Percentiles rank a stretch among this genome's conserved stretches.
Conservation (phyloP, 2,888 invertebrate genomes). For the Parochlus steinenii region DNA sequence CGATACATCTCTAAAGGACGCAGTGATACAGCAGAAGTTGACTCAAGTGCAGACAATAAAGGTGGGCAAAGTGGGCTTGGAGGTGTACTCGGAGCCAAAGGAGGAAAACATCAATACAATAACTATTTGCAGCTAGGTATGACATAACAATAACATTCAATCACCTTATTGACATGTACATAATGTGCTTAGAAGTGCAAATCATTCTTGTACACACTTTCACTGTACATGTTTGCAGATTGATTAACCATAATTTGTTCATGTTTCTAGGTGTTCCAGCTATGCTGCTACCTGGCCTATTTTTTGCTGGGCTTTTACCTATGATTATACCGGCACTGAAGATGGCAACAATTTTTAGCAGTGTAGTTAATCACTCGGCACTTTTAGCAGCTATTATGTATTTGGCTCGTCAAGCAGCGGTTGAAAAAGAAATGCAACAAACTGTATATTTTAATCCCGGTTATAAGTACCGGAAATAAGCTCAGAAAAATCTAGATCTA, state of each 20-base stretch:
- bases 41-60: neutral
- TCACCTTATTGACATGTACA: no score
- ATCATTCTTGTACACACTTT: no score
- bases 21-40: neutral
- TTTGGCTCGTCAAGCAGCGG: conserved; percentile 23
- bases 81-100: conserved; percentile 9
- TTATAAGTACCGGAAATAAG: conserved; percentile 5
- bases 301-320: conserved; percentile 48
- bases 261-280: conserved; percentile 37
- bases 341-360: conserved; percentile 42
- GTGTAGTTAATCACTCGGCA: conserved; percentile 49
- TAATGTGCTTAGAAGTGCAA: no score
- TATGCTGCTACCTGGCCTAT: conserved; percentile 41
- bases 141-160: neutral
- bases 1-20: neutral
- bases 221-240: neutral
- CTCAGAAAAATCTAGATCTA: no score
- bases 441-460: conserved; percentile 17
- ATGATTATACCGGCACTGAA: conserved; percentile 50
- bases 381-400: conserved; percentile 37
- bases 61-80: conserved; percentile 13
- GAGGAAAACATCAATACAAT: conserved; percentile 4
- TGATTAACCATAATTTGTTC: neutral
- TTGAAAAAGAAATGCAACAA: conserved; percentile 11
- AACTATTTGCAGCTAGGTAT: neutral